A percentile compares a stretch with the other conserved stretches of the same genome.
phyloP scores from a whole-genome alignment of 2,113 vertebrate species.

The Peromyscus polionotus region DNA sequence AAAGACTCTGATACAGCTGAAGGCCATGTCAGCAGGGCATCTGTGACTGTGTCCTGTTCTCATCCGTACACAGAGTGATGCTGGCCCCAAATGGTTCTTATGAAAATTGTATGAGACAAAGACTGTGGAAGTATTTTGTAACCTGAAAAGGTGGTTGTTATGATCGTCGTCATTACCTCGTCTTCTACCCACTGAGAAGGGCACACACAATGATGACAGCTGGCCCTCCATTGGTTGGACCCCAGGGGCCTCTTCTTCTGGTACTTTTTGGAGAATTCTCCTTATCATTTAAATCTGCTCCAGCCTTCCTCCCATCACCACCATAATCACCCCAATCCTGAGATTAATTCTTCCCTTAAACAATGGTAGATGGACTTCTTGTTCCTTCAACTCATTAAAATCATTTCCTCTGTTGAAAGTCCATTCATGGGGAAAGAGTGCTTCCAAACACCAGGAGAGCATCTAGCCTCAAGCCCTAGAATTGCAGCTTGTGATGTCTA shows the following conservation, averaged over 20 bases:
- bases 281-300: constrained; percentile 50
- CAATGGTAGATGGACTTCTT: constrained; percentile 36
- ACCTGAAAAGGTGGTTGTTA: not conserved
- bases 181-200: not conserved
- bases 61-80: not conserved
- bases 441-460: not conserved
- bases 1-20: not conserved
- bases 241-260: not conserved
- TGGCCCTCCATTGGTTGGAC: not conserved
- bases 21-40: not conserved
- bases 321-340: not conserved
- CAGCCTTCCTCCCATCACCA: not conserved
- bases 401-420: constrained; percentile 59
- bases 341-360: constrained; percentile 61
- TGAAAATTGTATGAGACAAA: constrained; percentile 55
- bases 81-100: not conserved
- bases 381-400: constrained; percentile 67
- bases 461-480: not conserved
- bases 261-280: constrained; percentile 33
- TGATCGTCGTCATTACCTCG: not conserved
- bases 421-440: constrained; percentile 29
- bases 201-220: not conserved
- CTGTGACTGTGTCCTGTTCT: not conserved
- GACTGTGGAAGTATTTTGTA: not conserved
- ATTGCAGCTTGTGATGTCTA: not conserved